Evolutionary conservation across 2,797 vertebrate species (phyloP), one percentile per base, ranked within the genome.

Genomic region (Vespertilio murinus): DNA sequence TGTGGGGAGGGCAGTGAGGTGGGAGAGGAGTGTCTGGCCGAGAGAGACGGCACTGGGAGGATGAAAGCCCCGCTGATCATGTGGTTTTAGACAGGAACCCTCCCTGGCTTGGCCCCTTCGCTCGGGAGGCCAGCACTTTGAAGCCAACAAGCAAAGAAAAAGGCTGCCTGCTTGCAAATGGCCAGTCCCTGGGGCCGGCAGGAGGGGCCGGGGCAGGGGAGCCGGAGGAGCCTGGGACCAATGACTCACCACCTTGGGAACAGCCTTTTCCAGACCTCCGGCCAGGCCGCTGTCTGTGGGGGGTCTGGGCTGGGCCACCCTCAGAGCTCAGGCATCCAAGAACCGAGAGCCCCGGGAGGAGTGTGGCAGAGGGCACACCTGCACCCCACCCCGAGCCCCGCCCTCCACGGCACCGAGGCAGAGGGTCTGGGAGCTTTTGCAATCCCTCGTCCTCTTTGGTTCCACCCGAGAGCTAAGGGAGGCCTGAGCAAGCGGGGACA

Each of bases 171-270:
- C 77, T 71, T 73, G 38, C 1, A 2, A 94, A 86, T 3, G 59
- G 91, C 89, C 79, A 45, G 88, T 83, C 94, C 22, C 0, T 23
- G 4, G 94, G 94, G 95, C 71, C 74, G 23, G 30, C 25, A 64
- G 90, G 71, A 77, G 14, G 22, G 14, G 56, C 6, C 14, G 49
- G 54, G 33, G 47, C 52, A 47, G 35, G 71, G n/a, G 35, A 28
- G 47, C 1, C 1, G 33, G 22, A 65, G 71, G 86, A 75, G 80
- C 61, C 77, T 12, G 64, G 95, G 90, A 95, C 85, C 78, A 69
- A 84, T 96, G 97, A 97, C 93, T 97, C 97, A 96, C 67, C 23
- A 23, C 86, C 84, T 81, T 5, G 77, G 80, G 56, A 93, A 75
- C 65, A 88, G 95, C 83, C 91, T 96, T 96, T 96, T 95, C 96